These are phyloP conservation scores for Jaculus jaculus DNA, from an alignment of 2,113 vertebrate genomes.

Conservation along the genomic window DNA sequence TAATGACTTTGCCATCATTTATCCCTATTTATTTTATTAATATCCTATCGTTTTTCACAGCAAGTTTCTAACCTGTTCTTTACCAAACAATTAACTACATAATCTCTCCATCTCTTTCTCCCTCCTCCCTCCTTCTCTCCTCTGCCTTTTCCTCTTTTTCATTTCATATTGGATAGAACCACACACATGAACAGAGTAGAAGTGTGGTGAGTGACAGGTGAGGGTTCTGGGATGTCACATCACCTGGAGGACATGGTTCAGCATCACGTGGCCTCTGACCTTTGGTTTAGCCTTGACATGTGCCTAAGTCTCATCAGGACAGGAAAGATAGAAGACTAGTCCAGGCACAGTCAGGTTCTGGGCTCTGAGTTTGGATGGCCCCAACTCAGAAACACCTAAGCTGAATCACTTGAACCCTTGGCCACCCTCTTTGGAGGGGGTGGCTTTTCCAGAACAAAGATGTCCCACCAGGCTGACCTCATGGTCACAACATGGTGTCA, in stretches of 20 bases:
- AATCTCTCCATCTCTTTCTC: neutral
- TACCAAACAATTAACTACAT: neutral
- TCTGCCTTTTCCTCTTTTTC: no score
- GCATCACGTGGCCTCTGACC: neutral
- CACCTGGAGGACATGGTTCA: neutral
- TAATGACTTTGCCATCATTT: fast-evolving
- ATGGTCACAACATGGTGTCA: neutral
- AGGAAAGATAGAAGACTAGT: constrained; percentile 17
- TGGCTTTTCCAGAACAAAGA: constrained; percentile 1
- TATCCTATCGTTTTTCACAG: neutral
- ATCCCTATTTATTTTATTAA: fast-evolving
- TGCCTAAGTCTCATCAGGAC: neutral
- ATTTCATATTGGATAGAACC: neutral
- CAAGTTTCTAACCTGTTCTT: neutral
- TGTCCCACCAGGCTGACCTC: neutral
- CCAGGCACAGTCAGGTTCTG: constrained; percentile 44
- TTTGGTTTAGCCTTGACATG: neutral
- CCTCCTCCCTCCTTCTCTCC: neutral
- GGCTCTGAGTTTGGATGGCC: constrained; percentile 32
- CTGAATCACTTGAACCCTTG: constrained; percentile 69
- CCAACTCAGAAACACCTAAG: neutral
- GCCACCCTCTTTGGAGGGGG: constrained; percentile 43
- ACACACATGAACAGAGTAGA: fast-evolving
- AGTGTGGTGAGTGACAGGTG: fast-evolving
- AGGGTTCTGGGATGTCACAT: neutral